A percentile compares a stretch with the other conserved stretches of the same genome.
phyloP scores from a whole-genome alignment of 23 tunicate species.

The Botrylloides violaceus region DNA sequence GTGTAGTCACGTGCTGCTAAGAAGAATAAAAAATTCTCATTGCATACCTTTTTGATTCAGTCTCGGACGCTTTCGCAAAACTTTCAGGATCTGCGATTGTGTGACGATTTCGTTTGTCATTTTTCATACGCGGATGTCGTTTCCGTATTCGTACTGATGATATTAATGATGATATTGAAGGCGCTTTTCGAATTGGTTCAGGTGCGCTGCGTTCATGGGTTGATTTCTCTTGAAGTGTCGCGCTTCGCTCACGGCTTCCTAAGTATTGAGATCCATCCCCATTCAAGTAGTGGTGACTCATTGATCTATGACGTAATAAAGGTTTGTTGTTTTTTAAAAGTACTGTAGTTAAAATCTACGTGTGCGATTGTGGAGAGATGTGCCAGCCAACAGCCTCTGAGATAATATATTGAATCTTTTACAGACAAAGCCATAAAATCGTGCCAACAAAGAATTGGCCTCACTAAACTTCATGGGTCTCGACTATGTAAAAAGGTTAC shows the following conservation, averaged over 20 bases:
- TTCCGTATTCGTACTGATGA: conserved; percentile 95
- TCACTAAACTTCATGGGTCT: no score
- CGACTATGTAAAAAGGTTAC: no score
- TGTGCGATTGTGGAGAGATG: no score
- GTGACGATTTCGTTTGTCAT: conserved; percentile 30
- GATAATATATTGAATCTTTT: no score
- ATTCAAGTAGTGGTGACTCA: conserved; percentile 64
- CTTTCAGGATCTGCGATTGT: conserved; percentile 48
- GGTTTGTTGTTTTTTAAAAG: no score
- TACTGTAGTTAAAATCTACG: no score
- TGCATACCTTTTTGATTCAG: conserved; percentile 34
- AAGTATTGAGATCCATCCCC: conserved; percentile 31
- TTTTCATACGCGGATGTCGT: conserved; percentile 42
- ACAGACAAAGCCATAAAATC: no score
- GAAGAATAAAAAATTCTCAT: no score
- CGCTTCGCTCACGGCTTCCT: neutral
- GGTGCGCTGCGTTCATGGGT: neutral
- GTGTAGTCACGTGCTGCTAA: no score
- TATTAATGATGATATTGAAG: conserved; percentile 59
- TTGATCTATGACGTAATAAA: conserved; percentile 34
- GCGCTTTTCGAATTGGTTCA: conserved; percentile 43
- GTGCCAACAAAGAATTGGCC: no score
- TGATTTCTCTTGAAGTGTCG: conserved; percentile 10
- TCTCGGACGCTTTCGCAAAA: conserved; percentile 15
- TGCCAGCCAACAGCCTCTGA: no score